These are phyloP conservation scores for Pempheris klunzingeri DNA, from an alignment of 2,797 vertebrate genomes.

Conservation along the genomic window DNA sequence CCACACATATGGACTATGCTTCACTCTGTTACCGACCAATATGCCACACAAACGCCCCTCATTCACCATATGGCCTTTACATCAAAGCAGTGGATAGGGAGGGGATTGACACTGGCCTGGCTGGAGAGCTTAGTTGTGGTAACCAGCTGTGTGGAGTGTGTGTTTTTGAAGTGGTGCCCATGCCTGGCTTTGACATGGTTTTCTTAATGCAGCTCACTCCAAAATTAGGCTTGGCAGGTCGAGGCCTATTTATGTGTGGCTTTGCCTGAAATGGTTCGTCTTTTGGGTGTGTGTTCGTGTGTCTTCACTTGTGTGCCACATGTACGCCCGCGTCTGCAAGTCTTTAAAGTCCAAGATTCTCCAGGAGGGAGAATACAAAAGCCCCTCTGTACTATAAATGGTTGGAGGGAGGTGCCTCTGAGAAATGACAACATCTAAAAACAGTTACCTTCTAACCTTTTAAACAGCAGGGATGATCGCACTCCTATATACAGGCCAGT, in stretches of 20 bases:
- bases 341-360: slow-evolving; percentile 69
- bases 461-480: slow-evolving; percentile 35
- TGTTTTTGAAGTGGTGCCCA: slow-evolving; percentile 80
- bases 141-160: slow-evolving; percentile 69
- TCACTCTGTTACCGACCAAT: slow-evolving; percentile 37
- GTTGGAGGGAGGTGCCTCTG: slow-evolving; percentile 47
- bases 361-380: slow-evolving; percentile 74
- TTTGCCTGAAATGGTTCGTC: slow-evolving; percentile 78
- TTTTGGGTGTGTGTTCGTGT: slow-evolving; percentile 56
- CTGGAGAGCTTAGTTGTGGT: slow-evolving; percentile 74
- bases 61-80: slow-evolving; percentile 72
- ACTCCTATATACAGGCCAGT: slow-evolving; percentile 23
- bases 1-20: slow-evolving; percentile 39
- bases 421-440: slow-evolving; percentile 61
- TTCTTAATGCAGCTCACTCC: slow-evolving; percentile 74
- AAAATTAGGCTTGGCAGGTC: slow-evolving; percentile 84
- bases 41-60: slow-evolving; percentile 36
- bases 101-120: slow-evolving; percentile 60
- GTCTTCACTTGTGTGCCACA: slow-evolving; percentile 61
- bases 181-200: slow-evolving; percentile 78
- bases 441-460: slow-evolving; percentile 51
- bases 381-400: slow-evolving; percentile 76
- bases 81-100: slow-evolving; percentile 75
- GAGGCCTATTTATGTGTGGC: slow-evolving; percentile 78
- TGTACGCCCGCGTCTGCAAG: slow-evolving; percentile 65